phyloP scores from a whole-genome alignment of 2,797 vertebrate species.

The Antrozous pallidus region DNA sequence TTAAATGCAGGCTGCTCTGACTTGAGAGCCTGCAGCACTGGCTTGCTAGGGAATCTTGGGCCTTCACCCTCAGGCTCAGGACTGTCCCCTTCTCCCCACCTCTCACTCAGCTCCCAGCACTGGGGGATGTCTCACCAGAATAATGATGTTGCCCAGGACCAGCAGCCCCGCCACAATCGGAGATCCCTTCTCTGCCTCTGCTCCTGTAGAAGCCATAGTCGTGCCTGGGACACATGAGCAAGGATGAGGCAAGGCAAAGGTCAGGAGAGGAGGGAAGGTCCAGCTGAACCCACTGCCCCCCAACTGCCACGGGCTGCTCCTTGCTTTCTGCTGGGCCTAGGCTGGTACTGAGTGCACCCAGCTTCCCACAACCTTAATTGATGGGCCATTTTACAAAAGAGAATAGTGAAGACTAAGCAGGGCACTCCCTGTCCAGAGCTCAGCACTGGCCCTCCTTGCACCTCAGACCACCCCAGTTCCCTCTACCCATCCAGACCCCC shows the following conservation, averaged over 20 bases:
- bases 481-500: neutral
- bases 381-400: neutral
- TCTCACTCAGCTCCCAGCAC: neutral
- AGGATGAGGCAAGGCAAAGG: neutral
- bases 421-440: neutral
- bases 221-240: neutral
- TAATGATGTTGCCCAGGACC: constrained; percentile 81
- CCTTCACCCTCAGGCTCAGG: neutral
- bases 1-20: neutral
- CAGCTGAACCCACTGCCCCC: neutral
- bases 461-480: neutral
- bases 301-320: neutral
- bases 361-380: neutral
- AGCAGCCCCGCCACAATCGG: constrained; percentile 73
- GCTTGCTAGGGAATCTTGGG: neutral
- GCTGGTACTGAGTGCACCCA: neutral
- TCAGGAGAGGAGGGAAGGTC: neutral
- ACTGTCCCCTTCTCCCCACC: neutral
- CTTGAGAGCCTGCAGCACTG: accelerated
- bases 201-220: constrained; percentile 51
- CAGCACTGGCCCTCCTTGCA: neutral
- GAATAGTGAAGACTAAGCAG: neutral
- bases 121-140: constrained; percentile 79
- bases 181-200: constrained; percentile 64
- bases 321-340: neutral